phyloP scores from a whole-genome alignment of 2,797 vertebrate genomes.

The Poecilia gillii region DNA sequence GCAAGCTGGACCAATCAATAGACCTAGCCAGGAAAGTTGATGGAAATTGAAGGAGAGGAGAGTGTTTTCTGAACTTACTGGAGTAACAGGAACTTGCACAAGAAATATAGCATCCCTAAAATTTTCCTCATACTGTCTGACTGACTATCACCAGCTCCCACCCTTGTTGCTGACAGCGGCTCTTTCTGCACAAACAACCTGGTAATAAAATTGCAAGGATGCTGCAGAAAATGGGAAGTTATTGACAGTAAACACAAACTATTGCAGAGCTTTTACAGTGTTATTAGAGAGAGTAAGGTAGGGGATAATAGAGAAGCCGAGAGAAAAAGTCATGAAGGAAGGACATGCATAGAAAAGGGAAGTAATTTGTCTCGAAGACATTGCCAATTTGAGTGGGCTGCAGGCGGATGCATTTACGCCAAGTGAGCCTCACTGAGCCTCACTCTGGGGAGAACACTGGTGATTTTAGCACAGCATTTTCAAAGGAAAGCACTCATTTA shows the following conservation, averaged over 20 bases:
- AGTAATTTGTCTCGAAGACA: constrained; percentile 71
- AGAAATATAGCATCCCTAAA: constrained; percentile 3
- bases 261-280: constrained; percentile 44
- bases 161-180: constrained; percentile 18
- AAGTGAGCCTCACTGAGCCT: constrained; percentile 24
- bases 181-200: constrained; percentile 21
- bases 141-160: constrained; percentile 13
- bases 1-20: constrained; percentile 44
- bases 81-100: constrained; percentile 38
- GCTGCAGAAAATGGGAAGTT: constrained; percentile 23
- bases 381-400: constrained; percentile 70
- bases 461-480: constrained; percentile 16
- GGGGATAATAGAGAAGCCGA: constrained; percentile 16
- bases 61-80: constrained; percentile 34
- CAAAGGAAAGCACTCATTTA: constrained; percentile 19
- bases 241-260: constrained; percentile 48
- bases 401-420: constrained; percentile 50
- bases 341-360: constrained; percentile 27
- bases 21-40: constrained; percentile 40
- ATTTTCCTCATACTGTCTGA: constrained; percentile 8
- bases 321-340: constrained; percentile 27
- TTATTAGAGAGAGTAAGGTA: constrained; percentile 36
- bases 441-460: constrained; percentile 33
- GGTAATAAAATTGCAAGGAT: constrained; percentile 35
- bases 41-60: constrained; percentile 33